Base-by-base conservation (phyloP, 2,888 invertebrate genomes). In the Flexamia atlantica region DNA sequence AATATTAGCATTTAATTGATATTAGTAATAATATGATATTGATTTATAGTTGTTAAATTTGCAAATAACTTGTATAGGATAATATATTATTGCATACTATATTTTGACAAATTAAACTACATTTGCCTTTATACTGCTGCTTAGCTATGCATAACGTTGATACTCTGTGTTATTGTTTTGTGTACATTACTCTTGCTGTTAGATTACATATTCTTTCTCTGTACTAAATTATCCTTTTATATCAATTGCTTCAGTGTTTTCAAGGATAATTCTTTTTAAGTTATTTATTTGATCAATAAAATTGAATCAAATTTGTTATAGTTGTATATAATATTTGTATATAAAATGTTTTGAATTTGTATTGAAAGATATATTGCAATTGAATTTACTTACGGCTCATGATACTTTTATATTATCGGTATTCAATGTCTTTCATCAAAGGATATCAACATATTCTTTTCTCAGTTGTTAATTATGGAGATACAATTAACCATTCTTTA, bases 71-170 rank as follows among this genome's bases (percentile, higher is more conserved):
- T 64, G 64, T 64, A 64, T 28, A 64, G 23, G 53, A 3, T 23
- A 46, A 5, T 64, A 64, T 64, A 64, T 76, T 10, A 50, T 76
- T 76, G 28, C 40, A 14, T n/a, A n/a, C n/a, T n/a, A 72, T 40
- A 72, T 72, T 72, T 72, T 72, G 42, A 32, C 70, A 70, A 23
- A 32, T 30, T 60, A 25, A 9, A 57, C 23, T 53, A 36, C 46
- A 50, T 79, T 79, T 76, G 79, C 79, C 79, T 79, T 79, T 79
- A 36, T 23, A 30, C 50, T 79, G 57, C 79, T 36, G 79, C 79
- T 79, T 79, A 57, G 79, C 32, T 57, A 79, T 79, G 79, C 79
- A 79, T 36, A 79, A 20, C 57, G 57, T 53, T 79, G n/a, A 53
- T 79, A 32, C 10, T 79, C 5, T 32, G 79, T 79, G 79, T 79